A percentile compares a stretch with the other conserved stretches of the same genome.
phyloP scores from a whole-genome alignment of 2,113 vertebrate species.

The Aspiorhynchus laticeps region DNA sequence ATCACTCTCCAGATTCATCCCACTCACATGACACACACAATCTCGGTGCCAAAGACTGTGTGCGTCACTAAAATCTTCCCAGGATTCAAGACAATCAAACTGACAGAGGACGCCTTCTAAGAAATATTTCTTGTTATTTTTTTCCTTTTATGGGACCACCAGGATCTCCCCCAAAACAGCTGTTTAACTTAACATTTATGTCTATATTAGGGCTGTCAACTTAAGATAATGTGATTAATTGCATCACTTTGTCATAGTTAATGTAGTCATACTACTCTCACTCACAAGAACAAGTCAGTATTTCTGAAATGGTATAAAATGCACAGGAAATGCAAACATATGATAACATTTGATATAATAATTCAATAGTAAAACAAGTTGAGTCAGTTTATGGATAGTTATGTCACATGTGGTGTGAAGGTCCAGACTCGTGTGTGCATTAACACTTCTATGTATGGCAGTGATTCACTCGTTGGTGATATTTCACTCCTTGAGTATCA shows the following conservation, averaged over 20 bases:
- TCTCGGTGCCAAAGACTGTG: background rate
- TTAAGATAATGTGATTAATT: background rate
- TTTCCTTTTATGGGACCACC: background rate
- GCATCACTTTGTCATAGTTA: background rate
- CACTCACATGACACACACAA: conserved; percentile 33
- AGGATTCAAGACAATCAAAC: background rate
- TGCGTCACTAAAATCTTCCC: background rate
- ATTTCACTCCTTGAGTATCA: background rate
- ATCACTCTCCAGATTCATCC: conserved; percentile 29
- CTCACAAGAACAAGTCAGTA: background rate
- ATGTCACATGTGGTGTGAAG: background rate
- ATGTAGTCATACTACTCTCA: background rate
- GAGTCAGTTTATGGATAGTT: background rate
- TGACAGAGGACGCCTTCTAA: background rate
- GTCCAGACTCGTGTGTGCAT: background rate
- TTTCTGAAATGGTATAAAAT: background rate
- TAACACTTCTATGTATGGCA: background rate
- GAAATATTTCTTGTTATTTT: background rate
- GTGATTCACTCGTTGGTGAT: background rate
- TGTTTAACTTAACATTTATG: background rate
- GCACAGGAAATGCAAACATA: background rate
- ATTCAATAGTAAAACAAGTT: background rate
- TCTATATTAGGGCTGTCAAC: background rate
- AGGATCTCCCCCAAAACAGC: conserved; percentile 38
- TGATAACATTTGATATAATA: background rate